Conservation (phyloP, 2,113 vertebrate genomes). For the Triplophysa tibetana region DNA sequence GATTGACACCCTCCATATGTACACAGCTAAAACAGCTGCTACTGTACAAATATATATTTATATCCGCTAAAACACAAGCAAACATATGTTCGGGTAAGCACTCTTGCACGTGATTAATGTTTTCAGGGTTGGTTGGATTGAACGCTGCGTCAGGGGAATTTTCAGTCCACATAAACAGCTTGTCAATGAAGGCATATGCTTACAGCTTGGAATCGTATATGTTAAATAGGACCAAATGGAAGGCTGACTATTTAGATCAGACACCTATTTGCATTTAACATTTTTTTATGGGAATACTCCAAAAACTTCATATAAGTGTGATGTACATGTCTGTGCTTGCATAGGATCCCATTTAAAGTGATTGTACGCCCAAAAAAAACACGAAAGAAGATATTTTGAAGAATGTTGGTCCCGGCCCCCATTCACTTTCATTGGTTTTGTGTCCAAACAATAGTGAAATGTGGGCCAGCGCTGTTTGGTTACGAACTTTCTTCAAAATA, state of each 20-base stretch:
- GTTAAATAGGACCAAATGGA: neutral
- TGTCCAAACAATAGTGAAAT: too few species aligned
- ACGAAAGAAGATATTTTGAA: too few species aligned
- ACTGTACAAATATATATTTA: neutral
- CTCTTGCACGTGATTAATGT: neutral
- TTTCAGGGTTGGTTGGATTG: neutral
- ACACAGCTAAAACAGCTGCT: neutral
- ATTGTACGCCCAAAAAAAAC: too few species aligned
- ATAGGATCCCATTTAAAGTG: too few species aligned
- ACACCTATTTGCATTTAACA: neutral
- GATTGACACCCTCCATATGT: conserved; percentile 7
- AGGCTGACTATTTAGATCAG: neutral
- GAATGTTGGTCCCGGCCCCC: too few species aligned
- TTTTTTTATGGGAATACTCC: neutral
- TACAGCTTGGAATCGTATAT: neutral
- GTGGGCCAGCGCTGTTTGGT: too few species aligned
- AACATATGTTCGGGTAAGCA: neutral
- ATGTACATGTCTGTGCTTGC: neutral
- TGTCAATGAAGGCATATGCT: neutral
- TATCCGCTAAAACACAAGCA: neutral
- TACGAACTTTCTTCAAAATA: too few species aligned
- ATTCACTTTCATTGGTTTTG: too few species aligned
- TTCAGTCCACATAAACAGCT: neutral
- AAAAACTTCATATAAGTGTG: neutral
- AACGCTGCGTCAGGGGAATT: neutral